Conservation (phyloP, 2,888 invertebrate genomes). For the Venusia cambrica region DNA sequence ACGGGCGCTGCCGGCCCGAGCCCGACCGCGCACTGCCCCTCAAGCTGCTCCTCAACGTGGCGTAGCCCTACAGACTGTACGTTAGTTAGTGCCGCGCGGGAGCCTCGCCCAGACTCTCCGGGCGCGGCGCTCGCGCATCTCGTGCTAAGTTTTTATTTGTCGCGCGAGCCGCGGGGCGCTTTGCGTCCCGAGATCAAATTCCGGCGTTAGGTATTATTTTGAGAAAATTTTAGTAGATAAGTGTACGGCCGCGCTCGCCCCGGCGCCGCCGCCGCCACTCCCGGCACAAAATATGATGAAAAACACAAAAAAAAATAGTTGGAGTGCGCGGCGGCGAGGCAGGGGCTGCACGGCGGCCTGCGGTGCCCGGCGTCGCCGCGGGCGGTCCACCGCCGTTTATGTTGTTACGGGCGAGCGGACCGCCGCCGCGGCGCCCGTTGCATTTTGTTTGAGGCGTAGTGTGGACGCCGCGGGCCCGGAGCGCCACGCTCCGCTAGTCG, state of each 20-base stretch:
- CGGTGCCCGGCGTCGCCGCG: conserved; percentile 32
- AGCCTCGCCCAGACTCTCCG: conserved; percentile 40
- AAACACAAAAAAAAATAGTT: conserved; percentile 64
- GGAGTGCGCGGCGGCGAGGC: conserved; percentile 34
- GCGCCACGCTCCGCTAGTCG: conserved; percentile 56
- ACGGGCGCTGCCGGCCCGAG: conserved; percentile 70
- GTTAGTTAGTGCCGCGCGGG: conserved; percentile 60
- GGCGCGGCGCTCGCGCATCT: conserved; percentile 53
- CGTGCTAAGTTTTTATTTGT: conserved; percentile 74
- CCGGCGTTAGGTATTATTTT: conserved; percentile 80
- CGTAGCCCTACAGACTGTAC: conserved; percentile 61
- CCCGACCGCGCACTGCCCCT: conserved; percentile 81
- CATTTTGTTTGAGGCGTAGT: conserved; percentile 56
- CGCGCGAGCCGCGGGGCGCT: conserved; percentile 58
- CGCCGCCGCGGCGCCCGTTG: conserved; percentile 40
- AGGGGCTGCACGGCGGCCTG: conserved; percentile 39
- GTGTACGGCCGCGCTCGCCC: conserved; percentile 48
- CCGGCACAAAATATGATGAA: conserved; percentile 56
- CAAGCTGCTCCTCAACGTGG: conserved; percentile 84
- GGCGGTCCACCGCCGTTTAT: conserved; percentile 32
- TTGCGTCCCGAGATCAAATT: conserved; percentile 63
- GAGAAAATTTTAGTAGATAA: conserved; percentile 79
- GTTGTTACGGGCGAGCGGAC: conserved; percentile 30
- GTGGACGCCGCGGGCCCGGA: conserved; percentile 46
- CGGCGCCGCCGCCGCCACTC: conserved; percentile 30